These are phyloP conservation scores for Jaculus jaculus DNA, from an alignment of 2,113 vertebrate species.

Conservation along the genomic window DNA sequence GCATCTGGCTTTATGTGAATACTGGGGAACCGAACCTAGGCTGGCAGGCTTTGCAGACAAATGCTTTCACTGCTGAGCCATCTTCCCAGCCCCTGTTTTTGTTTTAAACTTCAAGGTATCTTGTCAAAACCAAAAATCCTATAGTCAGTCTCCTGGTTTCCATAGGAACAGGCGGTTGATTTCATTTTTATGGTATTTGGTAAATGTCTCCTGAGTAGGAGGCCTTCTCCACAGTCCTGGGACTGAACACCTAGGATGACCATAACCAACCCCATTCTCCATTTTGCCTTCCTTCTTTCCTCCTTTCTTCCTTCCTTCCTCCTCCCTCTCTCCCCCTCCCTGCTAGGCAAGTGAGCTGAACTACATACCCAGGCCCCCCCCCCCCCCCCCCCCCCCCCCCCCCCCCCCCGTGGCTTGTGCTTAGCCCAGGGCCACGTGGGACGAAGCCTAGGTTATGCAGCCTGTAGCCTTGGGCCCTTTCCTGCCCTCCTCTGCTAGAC, in stretches of 20 bases:
- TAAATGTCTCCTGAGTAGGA: background rate
- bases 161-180: background rate
- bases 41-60: too few species aligned
- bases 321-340: too few species aligned
- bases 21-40: too few species aligned
- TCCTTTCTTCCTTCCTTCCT: too few species aligned
- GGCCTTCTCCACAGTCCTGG: background rate
- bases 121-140: constrained; percentile 1
- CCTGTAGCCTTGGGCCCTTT: background rate
- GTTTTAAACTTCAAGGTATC: background rate
- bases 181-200: background rate
- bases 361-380: too few species aligned
- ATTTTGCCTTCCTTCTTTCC: too few species aligned
- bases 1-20: too few species aligned
- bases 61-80: too few species aligned
- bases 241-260: background rate
- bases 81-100: background rate
- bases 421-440: background rate
- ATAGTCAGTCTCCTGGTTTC: background rate
- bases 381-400: too few species aligned
- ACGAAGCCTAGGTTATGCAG: background rate
- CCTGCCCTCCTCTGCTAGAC: background rate
- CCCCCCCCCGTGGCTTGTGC: background rate
- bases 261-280: background rate
- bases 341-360: background rate